Base-by-base conservation (phyloP, 2,113 vertebrate genomes). In the Sinosuthora webbiana region DNA sequence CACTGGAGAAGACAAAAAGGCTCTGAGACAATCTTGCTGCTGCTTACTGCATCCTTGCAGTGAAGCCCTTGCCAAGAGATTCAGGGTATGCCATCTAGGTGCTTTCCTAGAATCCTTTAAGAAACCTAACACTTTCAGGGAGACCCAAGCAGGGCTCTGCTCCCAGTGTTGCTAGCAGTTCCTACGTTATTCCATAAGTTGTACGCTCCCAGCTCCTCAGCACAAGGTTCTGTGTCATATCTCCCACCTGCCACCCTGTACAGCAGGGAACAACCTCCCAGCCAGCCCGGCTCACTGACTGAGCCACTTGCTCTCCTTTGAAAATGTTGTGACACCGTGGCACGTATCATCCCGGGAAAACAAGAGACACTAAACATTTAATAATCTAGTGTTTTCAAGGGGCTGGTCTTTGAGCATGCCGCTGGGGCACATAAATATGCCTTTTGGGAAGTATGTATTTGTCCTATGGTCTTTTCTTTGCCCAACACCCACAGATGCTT, bases 121-220 rank as follows among this genome's bases (percentile, higher is more conserved):
- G 37, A 52, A 35, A 39, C 2, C 5, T 1, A 4, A 10, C 35
- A 31, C 11, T 12, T 30, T 8, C 5, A 53, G 42, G 52, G 60
- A 53, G 31, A 35, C 4, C 15, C 17, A 25, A n/a, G 35, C 31
- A 85, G 27, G 19, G 42, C 7, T 74, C 23, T 39, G 33, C 12
- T 42, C 9, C 31, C 20, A 0, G 0, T 2, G 3, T 9, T 64
- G 63, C 35, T 75, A 62, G 39, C 62, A 55, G 39, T 13, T 30
- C 56, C 15, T 42, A 9, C 1, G 4, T 37, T 69, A 8, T 33
- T 53, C 33, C 39, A 10, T n/a, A 25, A 68, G 15, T 25, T 1
- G 0, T 5, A 12, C 0, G 0, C 30, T 79, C 39, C 31, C 31
- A 50, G 33, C 11, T 71, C 20, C 52, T 39, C 52, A 49, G 22